Evolutionary conservation across 2,888 invertebrate species (phyloP).

Genomic region (Pristionchus maxplancki): DNA sequence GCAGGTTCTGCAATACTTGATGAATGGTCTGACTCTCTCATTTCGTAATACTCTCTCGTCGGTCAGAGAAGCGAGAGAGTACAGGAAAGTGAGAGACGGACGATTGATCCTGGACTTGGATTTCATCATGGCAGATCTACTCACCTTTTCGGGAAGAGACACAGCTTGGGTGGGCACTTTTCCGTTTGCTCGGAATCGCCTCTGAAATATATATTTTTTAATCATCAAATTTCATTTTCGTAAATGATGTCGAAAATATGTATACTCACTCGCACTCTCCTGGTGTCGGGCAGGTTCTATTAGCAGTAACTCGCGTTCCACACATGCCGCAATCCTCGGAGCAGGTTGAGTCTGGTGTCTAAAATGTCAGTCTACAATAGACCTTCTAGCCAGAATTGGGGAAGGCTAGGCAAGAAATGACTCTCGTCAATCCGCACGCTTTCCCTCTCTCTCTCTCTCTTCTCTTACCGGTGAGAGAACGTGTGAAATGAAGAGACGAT

Average conservation of each 20-base stretch:
- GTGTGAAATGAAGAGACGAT: no score
- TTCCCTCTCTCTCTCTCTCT: no score
- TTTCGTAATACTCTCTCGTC: no score
- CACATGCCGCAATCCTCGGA: neutral
- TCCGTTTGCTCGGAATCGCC: neutral
- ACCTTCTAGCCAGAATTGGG: no score
- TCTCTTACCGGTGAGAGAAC: no score
- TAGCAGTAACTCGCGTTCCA: neutral
- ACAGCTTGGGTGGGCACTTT: neutral
- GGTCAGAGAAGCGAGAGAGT: no score
- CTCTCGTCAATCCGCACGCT: no score
- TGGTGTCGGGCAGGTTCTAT: neutral
- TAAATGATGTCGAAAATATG: neutral
- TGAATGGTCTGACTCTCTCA: no score
- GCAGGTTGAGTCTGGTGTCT: neutral
- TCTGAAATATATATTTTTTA: neutral
- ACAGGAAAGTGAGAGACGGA: no score
- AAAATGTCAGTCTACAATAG: no score
- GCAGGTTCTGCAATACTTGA: neutral
- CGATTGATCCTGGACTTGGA: no score
- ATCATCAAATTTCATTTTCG: neutral
- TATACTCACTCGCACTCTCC: neutral
- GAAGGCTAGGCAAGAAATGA: no score
- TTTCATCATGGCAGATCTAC: neutral
- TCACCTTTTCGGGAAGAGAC: neutral